Evolutionary conservation across 2,113 vertebrate genomes (phyloP).

Genomic region (Micronycteris hirsuta): DNA sequence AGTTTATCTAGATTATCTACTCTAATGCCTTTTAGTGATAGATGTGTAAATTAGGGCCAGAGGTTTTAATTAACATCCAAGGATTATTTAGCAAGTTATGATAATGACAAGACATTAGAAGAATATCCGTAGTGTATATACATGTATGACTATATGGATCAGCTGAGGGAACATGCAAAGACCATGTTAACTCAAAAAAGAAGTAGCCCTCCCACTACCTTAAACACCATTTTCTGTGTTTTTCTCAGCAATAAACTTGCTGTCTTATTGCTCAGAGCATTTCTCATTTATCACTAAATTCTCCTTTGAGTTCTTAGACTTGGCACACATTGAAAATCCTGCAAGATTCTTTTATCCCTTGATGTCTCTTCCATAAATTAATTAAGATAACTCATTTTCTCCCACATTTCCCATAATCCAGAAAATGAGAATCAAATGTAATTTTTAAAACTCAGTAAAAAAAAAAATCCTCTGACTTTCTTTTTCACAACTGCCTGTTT

Average conservation of each 20-base stretch:
- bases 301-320: conserved; percentile 20
- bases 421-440: conserved; percentile 48
- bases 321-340: conserved; percentile 30
- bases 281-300: conserved; percentile 36
- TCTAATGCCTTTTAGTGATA: background rate
- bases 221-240: background rate
- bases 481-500: background rate
- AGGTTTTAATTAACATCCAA: conserved; percentile 8
- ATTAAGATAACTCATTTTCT: conserved; percentile 63
- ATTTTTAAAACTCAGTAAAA: conserved; percentile 40
- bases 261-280: background rate
- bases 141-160: background rate
- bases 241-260: background rate
- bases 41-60: background rate
- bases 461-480: background rate
- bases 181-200: background rate
- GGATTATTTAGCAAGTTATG: background rate
- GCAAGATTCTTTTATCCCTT: conserved; percentile 24
- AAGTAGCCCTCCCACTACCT: background rate
- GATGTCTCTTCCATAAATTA: conserved; percentile 52
- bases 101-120: background rate
- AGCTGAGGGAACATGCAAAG: background rate
- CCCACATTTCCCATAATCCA: conserved; percentile 46
- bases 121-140: background rate
- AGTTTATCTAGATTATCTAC: background rate